These are phyloP conservation scores for Bombus sylvicola DNA, from an alignment of 1,140 invertebrate species.

Conservation along the genomic window DNA sequence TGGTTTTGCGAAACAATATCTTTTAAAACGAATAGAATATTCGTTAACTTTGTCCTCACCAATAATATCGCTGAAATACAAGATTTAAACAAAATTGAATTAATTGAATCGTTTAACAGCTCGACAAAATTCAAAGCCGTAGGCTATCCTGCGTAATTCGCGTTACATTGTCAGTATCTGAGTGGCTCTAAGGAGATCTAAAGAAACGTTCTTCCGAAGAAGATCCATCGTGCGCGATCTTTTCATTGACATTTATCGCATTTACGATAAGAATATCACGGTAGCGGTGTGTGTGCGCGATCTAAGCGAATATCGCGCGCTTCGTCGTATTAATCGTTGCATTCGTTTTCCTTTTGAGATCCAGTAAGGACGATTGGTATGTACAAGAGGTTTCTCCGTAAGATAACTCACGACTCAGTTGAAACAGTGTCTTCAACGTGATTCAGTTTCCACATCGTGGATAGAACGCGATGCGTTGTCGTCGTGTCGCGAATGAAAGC, in stretches of 20 bases:
- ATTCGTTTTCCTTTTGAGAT: neutral
- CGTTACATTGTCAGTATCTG: neutral
- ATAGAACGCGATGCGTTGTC: neutral
- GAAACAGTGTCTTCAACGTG: neutral
- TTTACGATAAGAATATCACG: neutral
- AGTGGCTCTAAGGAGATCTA: no score
- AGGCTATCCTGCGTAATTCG: neutral
- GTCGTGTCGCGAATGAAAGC: neutral
- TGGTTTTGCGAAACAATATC: slow-evolving; percentile 16
- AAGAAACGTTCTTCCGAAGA: neutral
- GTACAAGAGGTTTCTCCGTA: neutral
- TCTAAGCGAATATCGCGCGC: neutral
- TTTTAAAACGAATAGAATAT: neutral
- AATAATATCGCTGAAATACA: neutral
- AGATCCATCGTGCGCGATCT: neutral
- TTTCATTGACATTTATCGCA: neutral
- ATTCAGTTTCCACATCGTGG: neutral
- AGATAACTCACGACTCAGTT: neutral
- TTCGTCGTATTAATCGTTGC: neutral
- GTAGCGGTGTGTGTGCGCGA: neutral
- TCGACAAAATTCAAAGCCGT: neutral
- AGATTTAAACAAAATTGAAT: neutral
- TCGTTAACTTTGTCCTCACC: neutral
- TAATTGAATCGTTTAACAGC: neutral
- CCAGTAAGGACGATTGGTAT: neutral